Evolutionary conservation across 2,113 vertebrate genomes (phyloP), one percentile per base, ranked within the genome.

Genomic region (Isurus oxyrinchus): DNA sequence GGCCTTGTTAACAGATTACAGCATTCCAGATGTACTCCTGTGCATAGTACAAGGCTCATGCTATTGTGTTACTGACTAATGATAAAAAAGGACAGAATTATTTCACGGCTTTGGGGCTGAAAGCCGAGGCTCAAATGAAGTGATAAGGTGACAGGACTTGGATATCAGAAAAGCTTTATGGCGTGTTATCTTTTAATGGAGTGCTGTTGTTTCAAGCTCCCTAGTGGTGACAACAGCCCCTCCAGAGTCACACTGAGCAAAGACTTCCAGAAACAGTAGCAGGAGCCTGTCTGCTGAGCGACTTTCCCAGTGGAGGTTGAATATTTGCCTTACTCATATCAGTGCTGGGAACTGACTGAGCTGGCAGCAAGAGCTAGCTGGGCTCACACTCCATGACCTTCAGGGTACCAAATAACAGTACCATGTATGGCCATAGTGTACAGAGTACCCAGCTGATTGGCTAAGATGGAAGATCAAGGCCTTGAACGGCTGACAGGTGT

Each of bases 351-450:
- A 95, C 66, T 35, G 61, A 35, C 94, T 95, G 94, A 97, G 76
- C 96, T 97, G 97, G 96, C 97, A 97, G 96, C 96, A 96, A 96
- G 97, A 90, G 97, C 96, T 97, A 97, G 95, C 96, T 97, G 97
- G 97, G 97, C 97, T 96, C 97, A 96, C 35, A 97, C 97, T 97
- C 98, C 97, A 96, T 96, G 97, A 98, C 98, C 98, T 98, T 98
- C 97, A 97, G 97, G 97, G 97, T 97, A 97, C 94, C 97, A 55
- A 96, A 96, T 96, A 97, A 96, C 96, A 97, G 49, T 97, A 96
- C 98, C 98, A 98, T 99, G 98, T 98, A 98, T 98, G 98, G 98
- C 97, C 97, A 97, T 98, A 97, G 97, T 97, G 97, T 88, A 72
- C 96, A 94, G 35, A 66, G 96, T 97, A 96, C 96, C 97, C 97